A percentile compares a stretch with the other conserved stretches of the same genome.
Conservation (phyloP, 2,888 invertebrate genomes). For the Drosophila diplacantha region DNA sequence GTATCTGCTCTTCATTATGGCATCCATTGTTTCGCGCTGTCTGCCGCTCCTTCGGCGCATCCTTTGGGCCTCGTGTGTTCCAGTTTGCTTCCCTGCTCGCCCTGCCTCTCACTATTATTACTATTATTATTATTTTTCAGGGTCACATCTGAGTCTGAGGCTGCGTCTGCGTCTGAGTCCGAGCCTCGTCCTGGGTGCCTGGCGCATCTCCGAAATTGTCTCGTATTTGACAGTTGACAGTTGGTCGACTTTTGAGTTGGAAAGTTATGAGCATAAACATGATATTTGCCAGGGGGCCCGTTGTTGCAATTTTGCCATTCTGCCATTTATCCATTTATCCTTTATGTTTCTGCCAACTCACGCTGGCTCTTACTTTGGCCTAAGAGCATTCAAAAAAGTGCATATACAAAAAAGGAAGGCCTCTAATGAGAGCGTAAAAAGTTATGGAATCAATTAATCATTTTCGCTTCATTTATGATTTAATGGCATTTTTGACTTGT, state of each 20-base stretch:
- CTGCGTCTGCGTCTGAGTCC: constrained; percentile 1
- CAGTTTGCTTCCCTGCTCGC: constrained; percentile 49
- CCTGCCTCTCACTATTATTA: constrained; percentile 27
- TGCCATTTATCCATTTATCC: constrained; percentile 11
- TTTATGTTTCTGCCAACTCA: constrained; percentile 32
- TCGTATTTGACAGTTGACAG: constrained; percentile 74
- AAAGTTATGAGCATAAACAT: constrained; percentile 74
- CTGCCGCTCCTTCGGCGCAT: constrained; percentile 28
- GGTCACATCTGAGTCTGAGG: constrained; percentile 47
- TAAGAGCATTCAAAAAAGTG: not conserved
- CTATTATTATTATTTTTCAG: constrained; percentile 50
- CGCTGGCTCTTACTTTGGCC: not conserved
- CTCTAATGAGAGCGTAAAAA: constrained; percentile 24
- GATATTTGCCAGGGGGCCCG: constrained; percentile 46
- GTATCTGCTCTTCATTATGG: constrained; percentile 62
- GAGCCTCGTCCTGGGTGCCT: constrained; percentile 15
- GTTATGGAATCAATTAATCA: constrained; percentile 30
- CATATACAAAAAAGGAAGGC: not conserved
- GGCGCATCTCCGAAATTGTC: constrained; percentile 45
- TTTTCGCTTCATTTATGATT: constrained; percentile 29
- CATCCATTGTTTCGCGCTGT: constrained; percentile 57
- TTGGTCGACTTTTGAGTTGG: constrained; percentile 67
- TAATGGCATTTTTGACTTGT: constrained; percentile 24
- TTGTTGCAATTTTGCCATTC: constrained; percentile 28
- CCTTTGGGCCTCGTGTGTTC: constrained; percentile 56